These are phyloP conservation scores for Umimayanthus chanpuru DNA, from an alignment of 92 coral and sea anemone genomes.

Conservation along the genomic window DNA sequence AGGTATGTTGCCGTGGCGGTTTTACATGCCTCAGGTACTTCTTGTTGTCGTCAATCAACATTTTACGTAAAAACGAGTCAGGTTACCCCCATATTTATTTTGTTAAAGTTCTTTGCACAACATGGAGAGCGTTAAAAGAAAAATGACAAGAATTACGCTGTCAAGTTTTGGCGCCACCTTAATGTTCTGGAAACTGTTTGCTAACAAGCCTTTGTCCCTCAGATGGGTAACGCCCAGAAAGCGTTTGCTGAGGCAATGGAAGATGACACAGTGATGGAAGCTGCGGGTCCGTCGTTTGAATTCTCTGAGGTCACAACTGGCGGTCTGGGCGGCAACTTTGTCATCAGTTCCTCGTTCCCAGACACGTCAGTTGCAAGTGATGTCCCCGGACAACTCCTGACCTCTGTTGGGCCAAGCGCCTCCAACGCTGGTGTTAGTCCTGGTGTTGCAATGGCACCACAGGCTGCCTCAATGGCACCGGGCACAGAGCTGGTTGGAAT, in stretches of 20 bases:
- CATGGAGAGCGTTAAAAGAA: too few species aligned
- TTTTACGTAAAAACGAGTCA: too few species aligned
- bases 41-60: too few species aligned
- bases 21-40: too few species aligned
- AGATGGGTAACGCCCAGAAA: slow-evolving; percentile 39
- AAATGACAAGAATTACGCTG: too few species aligned
- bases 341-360: slow-evolving; percentile 49
- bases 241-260: slow-evolving; percentile 43
- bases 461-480: slow-evolving; percentile 8
- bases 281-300: slow-evolving; percentile 47
- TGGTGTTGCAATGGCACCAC: background rate
- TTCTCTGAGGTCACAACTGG: slow-evolving; percentile 40
- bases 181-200: background rate
- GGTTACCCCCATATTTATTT: too few species aligned
- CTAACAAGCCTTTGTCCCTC: background rate
- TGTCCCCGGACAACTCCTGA: slow-evolving; percentile 30
- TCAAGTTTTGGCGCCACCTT: too few species aligned
- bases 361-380: slow-evolving; percentile 53
- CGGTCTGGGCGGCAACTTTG: slow-evolving; percentile 39
- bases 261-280: slow-evolving; percentile 53
- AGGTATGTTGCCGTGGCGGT: too few species aligned
- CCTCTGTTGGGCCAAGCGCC: slow-evolving; percentile 52
- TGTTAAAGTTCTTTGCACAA: too few species aligned
- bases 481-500: slow-evolving; percentile 37
- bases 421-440: slow-evolving; percentile 20